Conservation (phyloP, 2,113 vertebrate species). For the Rhinolophus ferrumequinum region DNA sequence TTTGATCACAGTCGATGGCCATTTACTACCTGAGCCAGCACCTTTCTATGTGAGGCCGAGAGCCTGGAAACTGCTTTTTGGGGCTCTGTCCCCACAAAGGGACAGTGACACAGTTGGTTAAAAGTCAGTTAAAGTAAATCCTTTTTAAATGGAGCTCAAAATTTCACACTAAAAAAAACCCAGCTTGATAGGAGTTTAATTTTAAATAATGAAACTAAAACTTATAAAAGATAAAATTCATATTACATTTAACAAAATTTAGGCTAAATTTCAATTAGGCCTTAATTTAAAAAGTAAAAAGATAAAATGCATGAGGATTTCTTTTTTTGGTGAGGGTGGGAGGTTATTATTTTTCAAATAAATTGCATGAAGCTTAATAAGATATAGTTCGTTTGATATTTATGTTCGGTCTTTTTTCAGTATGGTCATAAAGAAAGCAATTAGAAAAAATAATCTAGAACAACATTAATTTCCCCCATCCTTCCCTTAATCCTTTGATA, state of each 20-base stretch:
- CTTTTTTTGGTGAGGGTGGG: background rate
- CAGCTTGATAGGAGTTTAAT: background rate
- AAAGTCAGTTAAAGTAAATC: background rate
- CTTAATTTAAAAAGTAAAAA: background rate
- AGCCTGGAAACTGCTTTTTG: too few species aligned
- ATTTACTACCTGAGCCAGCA: too few species aligned
- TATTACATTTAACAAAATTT: background rate
- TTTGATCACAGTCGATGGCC: too few species aligned
- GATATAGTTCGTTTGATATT: background rate
- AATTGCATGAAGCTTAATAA: background rate
- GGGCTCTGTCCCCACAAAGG: too few species aligned
- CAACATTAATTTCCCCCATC: background rate
- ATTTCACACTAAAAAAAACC: background rate
- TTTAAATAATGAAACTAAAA: slow-evolving; percentile 20
- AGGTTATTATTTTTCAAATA: slow-evolving; percentile 3
- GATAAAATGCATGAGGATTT: background rate
- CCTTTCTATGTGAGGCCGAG: too few species aligned
- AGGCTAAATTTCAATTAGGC: background rate
- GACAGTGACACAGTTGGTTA: background rate
- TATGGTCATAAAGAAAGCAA: background rate
- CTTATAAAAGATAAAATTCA: background rate
- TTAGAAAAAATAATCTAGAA: background rate
- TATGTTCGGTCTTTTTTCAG: background rate
- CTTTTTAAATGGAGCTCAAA: slow-evolving; percentile 16
- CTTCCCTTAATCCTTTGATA: background rate